These are phyloP conservation scores for Mythimna albipuncta DNA, from an alignment of 2,888 invertebrate genomes.

Conservation along the genomic window DNA sequence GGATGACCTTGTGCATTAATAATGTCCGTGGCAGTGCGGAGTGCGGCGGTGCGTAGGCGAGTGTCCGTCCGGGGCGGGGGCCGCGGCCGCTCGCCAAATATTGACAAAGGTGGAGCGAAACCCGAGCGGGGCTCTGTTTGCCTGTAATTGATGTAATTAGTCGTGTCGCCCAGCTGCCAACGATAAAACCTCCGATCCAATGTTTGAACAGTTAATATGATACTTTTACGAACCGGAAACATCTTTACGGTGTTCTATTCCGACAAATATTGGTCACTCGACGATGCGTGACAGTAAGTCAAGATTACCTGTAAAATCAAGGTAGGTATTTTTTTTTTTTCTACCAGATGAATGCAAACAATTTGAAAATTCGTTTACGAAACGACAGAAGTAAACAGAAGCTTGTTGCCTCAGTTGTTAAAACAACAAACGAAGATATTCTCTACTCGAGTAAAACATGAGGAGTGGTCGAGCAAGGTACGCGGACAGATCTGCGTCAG, in stretches of 20 bases:
- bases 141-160: constrained; percentile 91
- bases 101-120: constrained; percentile 89
- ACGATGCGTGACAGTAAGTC: constrained; percentile 84
- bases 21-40: constrained; percentile 44
- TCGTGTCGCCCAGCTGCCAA: constrained; percentile 89
- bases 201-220: constrained; percentile 88
- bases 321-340: constrained; percentile 33
- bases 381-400: constrained; percentile 42
- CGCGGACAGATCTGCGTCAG: background rate
- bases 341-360: constrained; percentile 39
- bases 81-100: constrained; percentile 81
- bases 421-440: constrained; percentile 42
- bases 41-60: constrained; percentile 51
- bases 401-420: constrained; percentile 53
- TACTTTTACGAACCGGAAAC: constrained; percentile 89
- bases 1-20: constrained; percentile 54
- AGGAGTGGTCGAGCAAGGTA: constrained; percentile 17
- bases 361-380: constrained; percentile 50
- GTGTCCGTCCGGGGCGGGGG: constrained; percentile 61
- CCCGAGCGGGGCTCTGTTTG: constrained; percentile 85
- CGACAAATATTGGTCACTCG: constrained; percentile 88
- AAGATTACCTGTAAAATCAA: constrained; percentile 71
- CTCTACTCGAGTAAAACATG: background rate
- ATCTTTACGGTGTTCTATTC: constrained; percentile 86
- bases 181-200: constrained; percentile 78